Conservation (phyloP, 1,140 invertebrate genomes). For the Calliopsis andreniformis region DNA sequence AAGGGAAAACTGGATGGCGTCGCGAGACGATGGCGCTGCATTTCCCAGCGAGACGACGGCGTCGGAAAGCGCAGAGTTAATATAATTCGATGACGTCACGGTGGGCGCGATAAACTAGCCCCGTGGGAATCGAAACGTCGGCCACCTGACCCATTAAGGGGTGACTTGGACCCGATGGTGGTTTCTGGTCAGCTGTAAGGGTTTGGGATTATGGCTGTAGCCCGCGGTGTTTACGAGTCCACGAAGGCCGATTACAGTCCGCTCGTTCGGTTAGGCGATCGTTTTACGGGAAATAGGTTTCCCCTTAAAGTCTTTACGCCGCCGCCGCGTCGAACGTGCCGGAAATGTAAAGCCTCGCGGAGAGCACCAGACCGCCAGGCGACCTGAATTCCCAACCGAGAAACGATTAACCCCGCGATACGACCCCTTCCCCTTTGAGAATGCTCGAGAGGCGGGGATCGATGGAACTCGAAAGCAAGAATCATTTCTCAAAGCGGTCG, state of each 20-base stretch:
- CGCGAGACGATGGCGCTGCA: not conserved
- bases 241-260: conserved; percentile 72
- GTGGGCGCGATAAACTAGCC: conserved; percentile 57
- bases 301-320: conserved; percentile 48
- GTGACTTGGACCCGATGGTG: conserved; percentile 42
- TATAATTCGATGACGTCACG: conserved; percentile 64
- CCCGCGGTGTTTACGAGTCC: conserved; percentile 72
- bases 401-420: not conserved
- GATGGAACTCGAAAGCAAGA: not conserved
- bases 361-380: too few relatives aligned
- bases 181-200: conserved; percentile 69
- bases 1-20: not conserved
- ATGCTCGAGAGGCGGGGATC: not conserved
- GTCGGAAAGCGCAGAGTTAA: conserved; percentile 15
- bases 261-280: conserved; percentile 48
- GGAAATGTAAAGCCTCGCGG: conserved; percentile 23
- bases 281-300: conserved; percentile 57
- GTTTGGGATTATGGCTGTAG: conserved; percentile 68
- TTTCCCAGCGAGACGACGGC: conserved; percentile 2
- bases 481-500: conserved; percentile 41
- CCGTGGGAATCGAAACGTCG: conserved; percentile 62
- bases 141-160: conserved; percentile 72
- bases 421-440: not conserved
- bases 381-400: conserved; percentile 8
- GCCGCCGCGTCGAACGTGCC: conserved; percentile 33